Evolutionary conservation across 2,797 vertebrate genomes (phyloP), one percentile per base, ranked within the genome.

Genomic region (Antrozous pallidus): DNA sequence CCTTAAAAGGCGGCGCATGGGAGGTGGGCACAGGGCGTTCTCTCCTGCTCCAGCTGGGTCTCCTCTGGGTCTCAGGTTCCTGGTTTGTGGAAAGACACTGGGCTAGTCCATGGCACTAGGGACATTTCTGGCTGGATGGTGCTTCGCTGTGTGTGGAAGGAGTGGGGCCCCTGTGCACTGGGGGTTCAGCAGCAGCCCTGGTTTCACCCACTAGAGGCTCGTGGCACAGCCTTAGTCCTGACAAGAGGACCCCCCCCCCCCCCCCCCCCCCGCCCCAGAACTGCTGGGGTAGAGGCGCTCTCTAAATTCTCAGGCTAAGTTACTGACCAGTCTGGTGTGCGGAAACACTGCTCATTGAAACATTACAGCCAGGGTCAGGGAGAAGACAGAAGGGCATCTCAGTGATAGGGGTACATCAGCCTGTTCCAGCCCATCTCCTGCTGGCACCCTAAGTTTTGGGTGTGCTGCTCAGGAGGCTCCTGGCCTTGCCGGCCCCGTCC

Each of bases 1-100:
- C 63, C 91, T 93, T 81, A 69, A 90, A 90, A 93, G 74, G 80
- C 86, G 77, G 58, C 11, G 8, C 65, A 31, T 0, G 22, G 82
- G 40, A 74, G 71, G 67, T 73, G 47, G 90, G 42, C 51, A 45
- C 1, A 4, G 31, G 70, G 26, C 5, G 9, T 20, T 14, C 51
- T 61, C 36, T 13, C 33, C 51, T 4, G 3, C 40, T 42, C 42
- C 17, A n/a, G 31, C 54, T 73, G 70, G 78, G 47, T 58, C 40
- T 84, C 22, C 54, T 65, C 5, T 2, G 2, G 82, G 36, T 61
- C 49, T 78, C 51, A 17, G 74, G 69, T 81, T 89, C 77, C 81
- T 36, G 58, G 54, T 61, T 84, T 78, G 28, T 16, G 33, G 61
- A 45, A 86, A 93, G 73, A 36, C 40, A 3, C 2, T 49, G 69